Conservation (phyloP, 2,888 invertebrate genomes). For the Melangyna quadrimaculata region DNA sequence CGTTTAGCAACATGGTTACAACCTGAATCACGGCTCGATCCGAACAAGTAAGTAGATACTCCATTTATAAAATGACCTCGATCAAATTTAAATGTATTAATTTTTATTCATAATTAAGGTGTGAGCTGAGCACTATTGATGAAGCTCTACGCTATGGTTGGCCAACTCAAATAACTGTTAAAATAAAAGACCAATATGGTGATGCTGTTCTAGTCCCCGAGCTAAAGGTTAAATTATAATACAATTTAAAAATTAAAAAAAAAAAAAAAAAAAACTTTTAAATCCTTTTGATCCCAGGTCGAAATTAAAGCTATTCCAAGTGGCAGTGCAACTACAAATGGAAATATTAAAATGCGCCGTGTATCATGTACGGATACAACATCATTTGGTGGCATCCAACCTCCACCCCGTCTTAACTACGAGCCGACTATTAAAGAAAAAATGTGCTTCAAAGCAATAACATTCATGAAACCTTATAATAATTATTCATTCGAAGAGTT, state of each 20-base stretch:
- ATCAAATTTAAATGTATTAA: neutral
- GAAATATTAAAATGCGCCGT: slow-evolving; percentile 78
- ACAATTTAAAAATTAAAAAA: neutral
- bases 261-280: neutral
- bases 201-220: slow-evolving; percentile 92
- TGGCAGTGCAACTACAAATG: slow-evolving; percentile 76
- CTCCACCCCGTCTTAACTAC: slow-evolving; percentile 83
- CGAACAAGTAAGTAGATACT: slow-evolving; percentile 80
- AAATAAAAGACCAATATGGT: slow-evolving; percentile 95
- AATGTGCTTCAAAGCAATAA: slow-evolving; percentile 96
- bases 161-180: slow-evolving; percentile 90
- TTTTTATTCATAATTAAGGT: slow-evolving; percentile 82
- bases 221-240: slow-evolving; percentile 85
- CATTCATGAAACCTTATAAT: slow-evolving; percentile 95
- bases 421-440: slow-evolving; percentile 94
- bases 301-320: slow-evolving; percentile 81
- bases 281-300: slow-evolving; percentile 72
- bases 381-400: slow-evolving; percentile 77
- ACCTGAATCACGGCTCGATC: slow-evolving; percentile 95
- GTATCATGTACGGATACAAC: slow-evolving; percentile 76
- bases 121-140: slow-evolving; percentile 90
- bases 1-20: slow-evolving; percentile 97
- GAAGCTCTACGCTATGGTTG: slow-evolving; percentile 89
- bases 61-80: neutral
- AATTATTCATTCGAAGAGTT: slow-evolving; percentile 98